Percentiles rank a stretch among this genome's conserved stretches.
Conservation (phyloP, 2,888 invertebrate genomes). For the Trachelus iudaicus region DNA sequence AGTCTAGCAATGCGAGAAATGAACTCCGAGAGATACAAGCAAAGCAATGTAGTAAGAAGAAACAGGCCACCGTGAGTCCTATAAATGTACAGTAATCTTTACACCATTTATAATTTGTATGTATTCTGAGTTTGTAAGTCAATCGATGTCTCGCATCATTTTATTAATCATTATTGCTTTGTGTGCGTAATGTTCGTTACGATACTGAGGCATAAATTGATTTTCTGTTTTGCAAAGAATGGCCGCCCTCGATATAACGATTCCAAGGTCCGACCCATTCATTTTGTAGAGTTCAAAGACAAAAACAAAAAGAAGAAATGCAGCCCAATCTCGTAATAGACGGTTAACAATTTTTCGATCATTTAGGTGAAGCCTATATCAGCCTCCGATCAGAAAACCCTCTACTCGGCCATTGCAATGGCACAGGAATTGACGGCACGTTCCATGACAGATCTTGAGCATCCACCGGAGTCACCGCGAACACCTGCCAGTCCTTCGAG, state of each 20-base stretch:
- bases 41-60: conserved; percentile 67
- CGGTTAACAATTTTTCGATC: conserved; percentile 7
- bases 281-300: not conserved
- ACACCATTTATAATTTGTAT: not conserved
- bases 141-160: not conserved
- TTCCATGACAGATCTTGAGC: conserved; percentile 64
- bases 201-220: not conserved
- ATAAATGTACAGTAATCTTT: conserved; percentile 57
- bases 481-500: conserved; percentile 68
- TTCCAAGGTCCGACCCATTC: not conserved
- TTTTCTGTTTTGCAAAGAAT: not conserved
- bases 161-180: not conserved
- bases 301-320: not conserved
- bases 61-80: conserved; percentile 69
- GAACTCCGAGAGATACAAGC: conserved; percentile 76
- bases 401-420: conserved; percentile 92
- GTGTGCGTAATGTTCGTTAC: not conserved
- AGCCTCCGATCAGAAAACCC: conserved; percentile 89
- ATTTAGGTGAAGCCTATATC: conserved; percentile 88
- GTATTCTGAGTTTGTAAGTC: not conserved
- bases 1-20: conserved; percentile 76
- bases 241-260: not conserved
- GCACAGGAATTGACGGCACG: conserved; percentile 88
- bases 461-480: conserved; percentile 64
- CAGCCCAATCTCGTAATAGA: not conserved